Base-by-base conservation (phyloP, 2,797 vertebrate species). In the Myotis daubentonii region DNA sequence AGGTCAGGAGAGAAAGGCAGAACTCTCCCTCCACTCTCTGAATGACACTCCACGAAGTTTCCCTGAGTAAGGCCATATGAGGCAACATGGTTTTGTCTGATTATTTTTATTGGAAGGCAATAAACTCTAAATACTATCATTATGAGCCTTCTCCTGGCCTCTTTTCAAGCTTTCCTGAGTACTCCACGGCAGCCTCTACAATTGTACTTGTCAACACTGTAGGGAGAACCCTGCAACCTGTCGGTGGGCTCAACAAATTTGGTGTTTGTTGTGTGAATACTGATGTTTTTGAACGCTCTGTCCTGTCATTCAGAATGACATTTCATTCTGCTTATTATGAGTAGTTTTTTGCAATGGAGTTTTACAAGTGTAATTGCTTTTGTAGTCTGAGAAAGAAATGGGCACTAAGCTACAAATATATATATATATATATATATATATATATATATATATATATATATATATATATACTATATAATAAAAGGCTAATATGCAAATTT, bases 71-170 rank as follows among this genome's bases (percentile, higher is more conserved):
- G 97, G 84, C 79, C 94, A 79, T 20, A 36, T 41, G 62, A 93
- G 90, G 80, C 60, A 96, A 89, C 71, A 75, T 47, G 66, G 86
- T 87, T 93, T 36, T 93, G 91, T 93, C 51, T 44, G 87, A 93
- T 97, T 97, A 96, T 97, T 98, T 98, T 97, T 96, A 98, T 94
- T 87, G 94, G 91, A 88, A 95, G 90, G 92, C 85, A 98, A 94
- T 98, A 96, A 98, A 97, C 96, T 71, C 41, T 97, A 97, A 98
- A 98, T 41, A 95, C 96, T 97, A 79, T 97, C 97, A 98, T 98
- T 98, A 98, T 30, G 62, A 76, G 82, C 20, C 60, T 97, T 97
- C 86, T 92, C 71, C 41, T 20, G 19, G 51, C 91, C 96, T 97
- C 89, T 95, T 96, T 94, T 65, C 81, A 53, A 96, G 83, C 74